These are phyloP conservation scores for Pseudopipra pipra DNA, from an alignment of 2,113 vertebrate species.

Conservation along the genomic window DNA sequence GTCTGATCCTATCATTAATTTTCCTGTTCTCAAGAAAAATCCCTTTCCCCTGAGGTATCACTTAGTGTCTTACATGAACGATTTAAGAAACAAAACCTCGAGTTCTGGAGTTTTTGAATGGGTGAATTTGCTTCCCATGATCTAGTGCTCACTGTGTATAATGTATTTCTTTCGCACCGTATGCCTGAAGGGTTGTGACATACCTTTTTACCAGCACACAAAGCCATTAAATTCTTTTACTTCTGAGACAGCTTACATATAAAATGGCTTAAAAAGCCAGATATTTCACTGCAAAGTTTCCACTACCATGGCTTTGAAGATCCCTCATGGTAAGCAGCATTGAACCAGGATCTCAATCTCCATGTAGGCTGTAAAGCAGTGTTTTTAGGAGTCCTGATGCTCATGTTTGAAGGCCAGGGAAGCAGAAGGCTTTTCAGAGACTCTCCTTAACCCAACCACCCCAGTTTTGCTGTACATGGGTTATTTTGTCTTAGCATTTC, in stretches of 20 bases:
- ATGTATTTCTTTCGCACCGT: fast-evolving
- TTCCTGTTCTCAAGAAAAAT: not conserved
- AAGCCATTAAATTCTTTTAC: not conserved
- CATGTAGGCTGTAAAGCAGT: not conserved
- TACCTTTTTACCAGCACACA: not conserved
- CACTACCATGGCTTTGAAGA: not conserved
- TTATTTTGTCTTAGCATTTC: not conserved
- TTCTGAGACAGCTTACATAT: not conserved
- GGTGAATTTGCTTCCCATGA: not conserved
- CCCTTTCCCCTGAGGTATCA: not conserved
- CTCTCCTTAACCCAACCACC: not conserved
- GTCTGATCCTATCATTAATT: not conserved
- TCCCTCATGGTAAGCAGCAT: not conserved
- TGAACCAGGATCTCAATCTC: not conserved
- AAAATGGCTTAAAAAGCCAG: not conserved
- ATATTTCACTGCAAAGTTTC: not conserved
- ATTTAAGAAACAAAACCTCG: not conserved
- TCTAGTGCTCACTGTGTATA: not conserved
- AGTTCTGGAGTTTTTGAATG: not conserved
- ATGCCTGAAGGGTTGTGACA: not conserved
- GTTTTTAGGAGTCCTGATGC: not conserved
- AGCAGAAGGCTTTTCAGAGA: not conserved
- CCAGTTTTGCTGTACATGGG: not conserved
- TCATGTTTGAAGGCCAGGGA: not conserved
- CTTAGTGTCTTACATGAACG: not conserved